Percentiles rank a stretch among this genome's conserved stretches.
Evolutionary conservation across 64 coral and sea anemone species (phyloP).

Genomic region (Stylophora pistillata): DNA sequence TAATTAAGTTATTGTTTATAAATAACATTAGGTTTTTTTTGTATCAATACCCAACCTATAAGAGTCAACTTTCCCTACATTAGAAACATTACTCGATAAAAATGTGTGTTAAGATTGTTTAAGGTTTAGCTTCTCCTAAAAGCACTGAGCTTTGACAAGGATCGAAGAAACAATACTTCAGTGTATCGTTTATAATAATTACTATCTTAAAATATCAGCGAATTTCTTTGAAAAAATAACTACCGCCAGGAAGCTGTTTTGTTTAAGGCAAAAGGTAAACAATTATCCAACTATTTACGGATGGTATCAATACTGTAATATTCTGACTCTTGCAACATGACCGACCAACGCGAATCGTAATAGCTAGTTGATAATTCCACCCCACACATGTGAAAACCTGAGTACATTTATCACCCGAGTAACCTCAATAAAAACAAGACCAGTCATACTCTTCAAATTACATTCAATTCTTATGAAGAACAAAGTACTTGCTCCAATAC

Average conservation of each 20-base stretch:
- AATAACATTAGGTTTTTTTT: not conserved
- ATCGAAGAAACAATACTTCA: not conserved
- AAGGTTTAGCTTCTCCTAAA: not conserved
- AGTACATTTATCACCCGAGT: not conserved
- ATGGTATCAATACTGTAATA: not conserved
- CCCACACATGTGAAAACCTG: not conserved
- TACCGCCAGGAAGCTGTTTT: not conserved
- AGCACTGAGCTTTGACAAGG: not conserved
- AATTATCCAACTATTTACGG: not conserved
- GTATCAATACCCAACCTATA: not conserved
- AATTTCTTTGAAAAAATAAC: not conserved
- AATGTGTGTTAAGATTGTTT: not conserved
- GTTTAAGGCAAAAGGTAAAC: not conserved
- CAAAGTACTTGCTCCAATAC: not conserved
- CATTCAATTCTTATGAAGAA: slow-evolving; percentile 7
- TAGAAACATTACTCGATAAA: not conserved
- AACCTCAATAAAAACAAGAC: not conserved
- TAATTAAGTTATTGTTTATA: slow-evolving; percentile 26
- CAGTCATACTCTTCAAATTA: not conserved
- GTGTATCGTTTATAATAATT: no score
- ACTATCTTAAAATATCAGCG: not conserved
- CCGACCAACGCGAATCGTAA: no score
- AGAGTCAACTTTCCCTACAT: not conserved
- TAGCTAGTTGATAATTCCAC: not conserved
- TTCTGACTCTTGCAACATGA: not conserved